Base-by-base conservation (phyloP, 2,888 invertebrate species). In the Hydriomena furcata region DNA sequence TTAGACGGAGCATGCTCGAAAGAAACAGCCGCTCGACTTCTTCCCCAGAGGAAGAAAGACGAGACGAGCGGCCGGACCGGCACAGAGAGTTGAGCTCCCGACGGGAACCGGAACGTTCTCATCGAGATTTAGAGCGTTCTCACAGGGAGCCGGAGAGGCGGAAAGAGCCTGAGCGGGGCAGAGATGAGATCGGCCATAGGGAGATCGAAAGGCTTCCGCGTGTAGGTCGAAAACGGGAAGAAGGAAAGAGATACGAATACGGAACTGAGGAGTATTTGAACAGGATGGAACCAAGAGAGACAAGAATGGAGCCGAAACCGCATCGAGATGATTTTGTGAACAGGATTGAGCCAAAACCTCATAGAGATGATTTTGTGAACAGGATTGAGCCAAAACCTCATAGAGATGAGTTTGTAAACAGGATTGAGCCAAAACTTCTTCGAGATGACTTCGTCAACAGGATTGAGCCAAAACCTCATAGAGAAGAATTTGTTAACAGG, bases 21-120 rank as follows among this genome's bases (percentile, higher is more conserved):
- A 82, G 86, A 66, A 87, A 91, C 62, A 84, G 89, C 77, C 89
- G 90, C 78, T 90, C 91, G 59, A 90, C 91, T 80, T 87, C 91
- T 84, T 87, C 91, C 76, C 89, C 90, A 44, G 91, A 91, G 76
- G 87, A 91, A 80, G 88, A 90, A 82, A 79, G 79, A 67, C 75
- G 87, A 60, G 87, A 89, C 66, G 89, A 90, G 88, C 86, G 90
- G 65, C 86, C 66, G 52, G 89, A 87, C 60, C 79, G 88, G 56
- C 86, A 81, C 68, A 77, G 84, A 68, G 86, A 86, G 61, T 55
- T 74, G 52, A 82, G 79, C 76, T 82, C 87, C 71, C 81, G 89
- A 52, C 74, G 86, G 73, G 88, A 88, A 74, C 83, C 79, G 43
- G 88, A 87, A 49, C 88, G 88, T 71, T 80, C 88, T 73, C 84